Evolutionary conservation across 2,888 invertebrate genomes (phyloP).

Genomic region (Bombylius discolor): DNA sequence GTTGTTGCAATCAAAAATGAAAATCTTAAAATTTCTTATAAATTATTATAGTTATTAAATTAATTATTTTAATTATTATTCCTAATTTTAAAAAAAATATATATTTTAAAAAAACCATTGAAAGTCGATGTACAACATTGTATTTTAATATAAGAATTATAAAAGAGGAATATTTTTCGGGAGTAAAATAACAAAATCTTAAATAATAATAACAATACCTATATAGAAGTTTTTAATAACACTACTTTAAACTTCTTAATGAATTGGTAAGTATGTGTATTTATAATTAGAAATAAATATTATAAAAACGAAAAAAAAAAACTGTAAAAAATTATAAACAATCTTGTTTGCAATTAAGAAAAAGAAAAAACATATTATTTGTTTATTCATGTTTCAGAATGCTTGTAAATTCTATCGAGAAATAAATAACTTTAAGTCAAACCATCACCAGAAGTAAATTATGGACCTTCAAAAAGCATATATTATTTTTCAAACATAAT

Average conservation of each 20-base stretch:
- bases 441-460: conserved; percentile 24
- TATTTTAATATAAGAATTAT: conserved; percentile 10
- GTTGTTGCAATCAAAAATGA: too few relatives aligned
- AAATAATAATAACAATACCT: too few relatives aligned
- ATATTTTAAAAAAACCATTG: not conserved
- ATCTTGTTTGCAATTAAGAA: not conserved
- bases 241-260: not conserved
- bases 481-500: not conserved
- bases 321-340: not conserved
- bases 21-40: too few relatives aligned
- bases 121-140: conserved; percentile 21
- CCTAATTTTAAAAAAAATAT: too few relatives aligned
- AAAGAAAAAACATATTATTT: not conserved
- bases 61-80: too few relatives aligned
- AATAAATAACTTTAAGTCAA: conserved; percentile 18
- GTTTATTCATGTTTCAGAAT: too few relatives aligned
- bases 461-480: too few relatives aligned
- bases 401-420: not conserved
- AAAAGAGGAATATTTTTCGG: not conserved
- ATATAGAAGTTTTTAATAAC: too few relatives aligned
- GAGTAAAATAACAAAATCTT: too few relatives aligned
- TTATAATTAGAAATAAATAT: too few relatives aligned
- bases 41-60: too few relatives aligned
- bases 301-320: conserved; percentile 6
- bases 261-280: not conserved